Evolutionary conservation across 1,140 invertebrate species (phyloP).

Genomic region (Aleiodes sp.): DNA sequence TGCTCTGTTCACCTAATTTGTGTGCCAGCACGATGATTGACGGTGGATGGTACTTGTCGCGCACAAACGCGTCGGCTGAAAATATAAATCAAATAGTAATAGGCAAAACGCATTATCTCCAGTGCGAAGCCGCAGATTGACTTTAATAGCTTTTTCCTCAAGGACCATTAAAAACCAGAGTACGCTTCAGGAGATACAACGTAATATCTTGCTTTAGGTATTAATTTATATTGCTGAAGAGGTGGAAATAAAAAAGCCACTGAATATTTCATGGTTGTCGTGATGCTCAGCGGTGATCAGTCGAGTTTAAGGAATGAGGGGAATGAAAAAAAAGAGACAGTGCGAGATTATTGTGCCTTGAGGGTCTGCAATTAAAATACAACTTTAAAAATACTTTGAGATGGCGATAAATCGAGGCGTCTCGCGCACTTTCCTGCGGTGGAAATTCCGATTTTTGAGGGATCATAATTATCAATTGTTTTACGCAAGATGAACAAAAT

Average conservation of each 20-base stretch:
- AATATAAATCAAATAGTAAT: conserved; percentile 29
- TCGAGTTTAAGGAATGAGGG: neutral
- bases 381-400: conserved; percentile 27
- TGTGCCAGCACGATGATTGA: conserved; percentile 44
- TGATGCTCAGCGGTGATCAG: neutral
- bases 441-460: too few species aligned
- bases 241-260: too few species aligned
- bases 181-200: too few species aligned
- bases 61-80: conserved; percentile 56
- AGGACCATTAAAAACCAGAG: too few species aligned
- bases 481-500: too few species aligned
- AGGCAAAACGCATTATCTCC: too few species aligned
- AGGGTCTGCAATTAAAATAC: conserved; percentile 42
- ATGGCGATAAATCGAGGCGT: conserved; percentile 13
- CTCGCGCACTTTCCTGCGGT: neutral
- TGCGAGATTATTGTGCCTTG: conserved; percentile 34
- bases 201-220: too few species aligned
- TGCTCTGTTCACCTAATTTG: conserved; percentile 53
- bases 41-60: conserved; percentile 37
- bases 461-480: too few species aligned
- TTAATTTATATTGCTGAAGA: too few species aligned
- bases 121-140: too few species aligned
- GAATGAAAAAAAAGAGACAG: conserved; percentile 5
- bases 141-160: too few species aligned
- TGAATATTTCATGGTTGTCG: neutral